These are phyloP conservation scores for Asobara japonica DNA, from an alignment of 1,140 invertebrate species.

Conservation along the genomic window DNA sequence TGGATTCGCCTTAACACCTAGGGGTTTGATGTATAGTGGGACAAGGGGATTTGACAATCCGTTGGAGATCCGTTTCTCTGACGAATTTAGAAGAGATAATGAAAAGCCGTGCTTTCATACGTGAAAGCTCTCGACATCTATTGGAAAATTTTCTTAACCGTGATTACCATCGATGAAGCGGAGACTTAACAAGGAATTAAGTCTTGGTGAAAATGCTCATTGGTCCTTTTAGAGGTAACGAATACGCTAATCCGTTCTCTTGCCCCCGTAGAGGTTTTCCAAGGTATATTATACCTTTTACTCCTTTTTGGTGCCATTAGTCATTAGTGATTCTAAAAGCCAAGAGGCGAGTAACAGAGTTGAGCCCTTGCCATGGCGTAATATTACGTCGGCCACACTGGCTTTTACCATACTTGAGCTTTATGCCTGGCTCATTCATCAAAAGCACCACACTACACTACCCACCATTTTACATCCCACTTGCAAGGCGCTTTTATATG, in stretches of 20 bases:
- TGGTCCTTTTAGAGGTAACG: constrained; percentile 20
- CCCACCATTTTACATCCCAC: constrained; percentile 14
- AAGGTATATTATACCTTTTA: constrained; percentile 18
- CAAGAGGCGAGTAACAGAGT: constrained; percentile 1
- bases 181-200: not conserved
- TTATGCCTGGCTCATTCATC: constrained; percentile 52
- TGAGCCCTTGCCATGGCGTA: constrained; percentile 30
- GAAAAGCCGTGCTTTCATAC: too few relatives aligned
- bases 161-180: not conserved
- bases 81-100: too few relatives aligned
- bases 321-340: constrained; percentile 56
- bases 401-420: constrained; percentile 55
- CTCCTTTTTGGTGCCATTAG: constrained; percentile 49
- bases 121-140: not conserved
- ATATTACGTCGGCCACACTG: constrained; percentile 45
- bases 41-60: too few relatives aligned
- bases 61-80: too few relatives aligned
- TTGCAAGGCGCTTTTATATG: constrained; percentile 6
- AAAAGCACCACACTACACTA: constrained; percentile 41
- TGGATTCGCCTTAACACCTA: too few relatives aligned
- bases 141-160: not conserved
- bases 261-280: constrained; percentile 2
- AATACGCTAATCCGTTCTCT: constrained; percentile 8
- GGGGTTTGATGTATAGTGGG: too few relatives aligned
- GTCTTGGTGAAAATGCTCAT: not conserved